A percentile compares a stretch with the other conserved stretches of the same genome.
These are phyloP conservation scores for Ceyx margarethae DNA, from an alignment of 2,113 vertebrate genomes.

Conservation along the genomic window DNA sequence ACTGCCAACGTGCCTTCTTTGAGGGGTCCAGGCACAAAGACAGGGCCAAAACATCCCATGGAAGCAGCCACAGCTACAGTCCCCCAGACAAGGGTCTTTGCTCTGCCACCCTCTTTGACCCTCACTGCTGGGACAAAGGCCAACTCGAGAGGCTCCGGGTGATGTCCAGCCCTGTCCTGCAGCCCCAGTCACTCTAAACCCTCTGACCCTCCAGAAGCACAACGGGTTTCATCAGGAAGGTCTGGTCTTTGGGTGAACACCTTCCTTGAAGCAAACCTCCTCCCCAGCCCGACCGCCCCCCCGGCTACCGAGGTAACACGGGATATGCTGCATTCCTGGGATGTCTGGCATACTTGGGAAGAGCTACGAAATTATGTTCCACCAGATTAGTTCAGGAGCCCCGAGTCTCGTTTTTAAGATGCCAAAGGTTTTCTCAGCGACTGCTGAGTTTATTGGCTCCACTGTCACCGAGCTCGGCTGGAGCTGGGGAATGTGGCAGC, in stretches of 20 bases:
- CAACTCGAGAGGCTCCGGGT: rapidly evolving
- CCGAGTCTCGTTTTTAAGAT: neutral
- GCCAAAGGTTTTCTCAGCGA: neutral
- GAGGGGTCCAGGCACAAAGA: neutral
- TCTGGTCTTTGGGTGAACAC: neutral
- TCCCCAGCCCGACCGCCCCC: neutral
- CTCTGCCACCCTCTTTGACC: rapidly evolving
- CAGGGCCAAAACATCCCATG: rapidly evolving
- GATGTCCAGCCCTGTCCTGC: neutral
- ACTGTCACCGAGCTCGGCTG: neutral
- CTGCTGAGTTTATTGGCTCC: neutral
- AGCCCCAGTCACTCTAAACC: neutral
- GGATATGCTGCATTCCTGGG: neutral
- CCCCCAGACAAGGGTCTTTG: rapidly evolving
- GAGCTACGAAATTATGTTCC: neutral
- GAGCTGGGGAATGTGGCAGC: neutral
- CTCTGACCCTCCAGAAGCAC: neutral
- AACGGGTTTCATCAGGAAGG: neutral
- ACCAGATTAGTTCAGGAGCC: neutral
- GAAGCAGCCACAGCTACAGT: neutral
- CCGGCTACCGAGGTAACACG: rapidly evolving
- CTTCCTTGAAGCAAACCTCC: neutral
- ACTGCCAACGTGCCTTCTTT: rapidly evolving
- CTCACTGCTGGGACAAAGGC: neutral
- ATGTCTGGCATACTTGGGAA: neutral